A percentile compares a stretch with the other conserved stretches of the same genome.
Evolutionary conservation across 2,113 vertebrate genomes (phyloP).

Genomic region (Syngnathus typhle): DNA sequence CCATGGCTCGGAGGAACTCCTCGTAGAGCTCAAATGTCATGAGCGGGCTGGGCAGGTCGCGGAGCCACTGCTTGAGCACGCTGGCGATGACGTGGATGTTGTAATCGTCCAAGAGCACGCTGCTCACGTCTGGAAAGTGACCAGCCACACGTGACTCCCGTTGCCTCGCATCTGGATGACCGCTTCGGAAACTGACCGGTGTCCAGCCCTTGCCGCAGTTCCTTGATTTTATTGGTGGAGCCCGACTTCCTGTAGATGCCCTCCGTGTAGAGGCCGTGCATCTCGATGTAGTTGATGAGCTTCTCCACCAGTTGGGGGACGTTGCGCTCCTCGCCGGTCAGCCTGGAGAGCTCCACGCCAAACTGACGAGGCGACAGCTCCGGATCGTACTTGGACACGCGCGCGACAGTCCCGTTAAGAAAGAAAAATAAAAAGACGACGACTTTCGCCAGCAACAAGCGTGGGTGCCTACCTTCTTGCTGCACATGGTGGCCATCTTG

Average conservation of each 20-base stretch:
- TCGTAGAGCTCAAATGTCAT: conserved; percentile 98
- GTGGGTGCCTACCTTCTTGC: conserved; percentile 83
- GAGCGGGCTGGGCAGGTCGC: conserved; percentile 93
- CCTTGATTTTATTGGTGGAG: conserved; percentile 96
- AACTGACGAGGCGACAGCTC: conserved; percentile 89
- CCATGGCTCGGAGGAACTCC: conserved; percentile 94
- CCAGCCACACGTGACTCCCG: not conserved
- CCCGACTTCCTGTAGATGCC: conserved; percentile 97
- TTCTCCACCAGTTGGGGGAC: conserved; percentile 92
- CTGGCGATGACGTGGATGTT: conserved; percentile 97
- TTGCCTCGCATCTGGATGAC: too few relatives aligned
- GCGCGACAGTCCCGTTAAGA: not conserved
- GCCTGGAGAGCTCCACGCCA: conserved; percentile 85
- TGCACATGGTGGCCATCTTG: conserved; percentile 86
- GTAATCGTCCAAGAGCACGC: conserved; percentile 89
- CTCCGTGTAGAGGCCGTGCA: conserved; percentile 95
- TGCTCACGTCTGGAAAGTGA: conserved; percentile 77
- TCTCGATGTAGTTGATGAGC: conserved; percentile 96
- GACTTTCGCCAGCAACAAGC: not conserved
- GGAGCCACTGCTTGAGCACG: conserved; percentile 96
- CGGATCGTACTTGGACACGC: conserved; percentile 76
- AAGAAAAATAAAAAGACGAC: too few relatives aligned
- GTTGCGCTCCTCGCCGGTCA: conserved; percentile 85
- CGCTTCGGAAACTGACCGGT: conserved; percentile 69
- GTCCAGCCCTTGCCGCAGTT: conserved; percentile 87